Base-by-base conservation (phyloP, 2,797 vertebrate species). In the Ceryle rudis region DNA sequence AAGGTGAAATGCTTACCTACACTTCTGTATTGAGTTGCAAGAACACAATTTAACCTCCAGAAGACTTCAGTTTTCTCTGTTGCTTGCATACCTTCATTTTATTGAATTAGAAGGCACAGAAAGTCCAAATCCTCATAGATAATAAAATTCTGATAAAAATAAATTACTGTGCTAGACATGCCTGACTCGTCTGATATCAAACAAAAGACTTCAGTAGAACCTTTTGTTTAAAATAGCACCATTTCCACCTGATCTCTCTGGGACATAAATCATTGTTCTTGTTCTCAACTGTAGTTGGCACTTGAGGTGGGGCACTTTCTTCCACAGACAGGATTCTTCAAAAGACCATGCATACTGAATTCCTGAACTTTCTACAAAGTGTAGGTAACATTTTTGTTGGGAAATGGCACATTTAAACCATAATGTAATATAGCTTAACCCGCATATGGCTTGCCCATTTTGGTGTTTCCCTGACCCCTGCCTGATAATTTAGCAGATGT, bases 191-290 rank as follows among this genome's bases (percentile, higher is more conserved):
- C 90, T 79, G 87, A 41, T 89, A 88, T 25, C 60, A 90, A 96
- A 97, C 79, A 84, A 94, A 97, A 96, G 97, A 66, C 67, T 85
- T 69, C 60, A 73, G 78, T 35, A 91, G 86, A 96, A 86, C 61
- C 86, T 97, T 95, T 93, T 96, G 97, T 96, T 98, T 79, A 97
- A 97, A 98, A 98, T 98, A 99, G 99, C 99, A 99, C 99, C 99
- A 97, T 98, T 98, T 98, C 97, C 97, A 98, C 86, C 96, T 64
- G 93, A 96, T 95, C 84, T 97, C 78, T 94, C 93, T 95, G 90
- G 89, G 83, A 89, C 25, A 44, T 2, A 20, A n/a, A 88, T 70
- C 64, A 33, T 25, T 58, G 37, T 64, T 92, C 84, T 81, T 29
- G 69, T 28, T 92, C 78, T 73, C 89, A 83, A 41, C 2, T 65